These are phyloP conservation scores for Nothura maculosa DNA, from an alignment of 2,797 vertebrate species.

Conservation along the genomic window DNA sequence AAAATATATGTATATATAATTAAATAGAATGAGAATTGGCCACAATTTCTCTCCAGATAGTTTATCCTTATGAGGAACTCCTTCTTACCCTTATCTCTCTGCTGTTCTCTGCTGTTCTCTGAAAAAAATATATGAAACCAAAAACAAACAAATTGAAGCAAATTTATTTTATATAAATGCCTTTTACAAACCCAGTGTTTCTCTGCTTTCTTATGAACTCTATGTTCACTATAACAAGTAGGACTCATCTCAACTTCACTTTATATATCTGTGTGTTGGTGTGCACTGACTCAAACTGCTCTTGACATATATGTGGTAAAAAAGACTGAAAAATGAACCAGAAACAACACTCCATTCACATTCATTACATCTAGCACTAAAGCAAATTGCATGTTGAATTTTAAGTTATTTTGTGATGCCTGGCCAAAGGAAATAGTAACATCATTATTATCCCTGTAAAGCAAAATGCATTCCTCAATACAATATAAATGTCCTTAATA, in stretches of 20 bases:
- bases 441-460: neutral
- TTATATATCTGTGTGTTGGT: neutral
- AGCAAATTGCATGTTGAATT: neutral
- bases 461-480: neutral
- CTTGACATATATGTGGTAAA: neutral
- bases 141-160: too few relatives aligned
- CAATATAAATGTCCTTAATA: neutral
- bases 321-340: neutral
- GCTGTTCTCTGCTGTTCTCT: neutral
- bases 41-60: neutral
- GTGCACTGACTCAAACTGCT: neutral
- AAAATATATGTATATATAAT: too few relatives aligned
- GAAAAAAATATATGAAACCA: neutral
- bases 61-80: neutral
- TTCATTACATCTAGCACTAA: neutral
- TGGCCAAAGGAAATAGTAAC: neutral
- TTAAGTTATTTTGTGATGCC: neutral
- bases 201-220: neutral
- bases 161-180: neutral
- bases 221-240: neutral
- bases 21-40: fast-evolving
- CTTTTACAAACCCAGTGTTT: neutral
- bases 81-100: neutral
- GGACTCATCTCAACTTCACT: neutral
- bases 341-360: neutral